phyloP scores from a whole-genome alignment of 2,797 vertebrate genomes.

The Pseudochaenichthys georgianus region DNA sequence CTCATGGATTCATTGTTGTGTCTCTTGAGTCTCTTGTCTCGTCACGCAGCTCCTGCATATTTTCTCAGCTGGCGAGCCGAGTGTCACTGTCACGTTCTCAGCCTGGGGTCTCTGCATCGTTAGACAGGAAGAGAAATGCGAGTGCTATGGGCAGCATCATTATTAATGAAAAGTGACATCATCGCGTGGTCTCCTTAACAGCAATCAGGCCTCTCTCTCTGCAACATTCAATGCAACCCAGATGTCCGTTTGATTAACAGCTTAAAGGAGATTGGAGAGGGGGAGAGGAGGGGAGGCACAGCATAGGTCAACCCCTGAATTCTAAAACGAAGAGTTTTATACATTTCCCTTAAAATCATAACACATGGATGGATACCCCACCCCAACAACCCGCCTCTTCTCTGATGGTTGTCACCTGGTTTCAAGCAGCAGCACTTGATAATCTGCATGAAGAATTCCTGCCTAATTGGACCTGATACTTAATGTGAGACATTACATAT shows the following conservation, averaged over 20 bases:
- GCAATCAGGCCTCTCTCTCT: constrained; percentile 82
- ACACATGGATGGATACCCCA: constrained; percentile 73
- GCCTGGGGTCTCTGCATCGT: constrained; percentile 52
- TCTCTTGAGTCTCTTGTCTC: constrained; percentile 1
- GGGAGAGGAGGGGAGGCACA: constrained; percentile 59
- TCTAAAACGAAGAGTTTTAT: constrained; percentile 79
- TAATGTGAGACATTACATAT: constrained; percentile 55
- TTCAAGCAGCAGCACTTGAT: constrained; percentile 63
- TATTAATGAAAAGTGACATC: constrained; percentile 87
- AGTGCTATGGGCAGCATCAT: constrained; percentile 76
- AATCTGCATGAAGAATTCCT: constrained; percentile 70
- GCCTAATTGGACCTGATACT: constrained; percentile 71
- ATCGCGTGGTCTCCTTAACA: constrained; percentile 82
- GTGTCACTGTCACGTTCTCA: constrained; percentile 50
- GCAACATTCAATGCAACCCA: constrained; percentile 82
- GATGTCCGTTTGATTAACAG: constrained; percentile 88
- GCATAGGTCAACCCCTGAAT: constrained; percentile 74
- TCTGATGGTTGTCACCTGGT: constrained; percentile 65
- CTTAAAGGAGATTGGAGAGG: constrained; percentile 79
- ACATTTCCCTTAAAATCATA: constrained; percentile 82
- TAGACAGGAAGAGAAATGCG: constrained; percentile 78
- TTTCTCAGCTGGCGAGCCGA: constrained; percentile 53
- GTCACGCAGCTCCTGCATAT: constrained; percentile 32
- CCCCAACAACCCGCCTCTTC: constrained; percentile 31
- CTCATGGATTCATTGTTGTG: constrained; percentile 16